Conservation (phyloP, 2,888 invertebrate species). For the Heteropelma amictum region DNA sequence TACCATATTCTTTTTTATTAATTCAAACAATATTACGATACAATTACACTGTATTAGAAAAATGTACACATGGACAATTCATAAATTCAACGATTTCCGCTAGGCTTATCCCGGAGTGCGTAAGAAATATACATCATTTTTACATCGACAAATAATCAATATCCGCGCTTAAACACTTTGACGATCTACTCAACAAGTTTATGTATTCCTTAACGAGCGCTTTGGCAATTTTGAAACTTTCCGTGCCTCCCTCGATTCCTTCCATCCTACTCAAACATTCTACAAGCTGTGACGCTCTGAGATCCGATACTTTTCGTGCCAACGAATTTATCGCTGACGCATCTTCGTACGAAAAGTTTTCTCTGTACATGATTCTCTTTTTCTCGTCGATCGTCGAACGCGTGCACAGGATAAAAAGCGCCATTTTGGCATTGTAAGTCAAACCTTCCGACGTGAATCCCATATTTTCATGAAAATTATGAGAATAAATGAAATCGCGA, state of each 20-base stretch:
- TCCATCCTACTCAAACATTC: conserved; percentile 62
- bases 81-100: too few species aligned
- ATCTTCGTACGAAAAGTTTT: conserved; percentile 63
- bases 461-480: conserved; percentile 82
- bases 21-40: conserved; percentile 35
- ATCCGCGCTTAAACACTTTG: conserved; percentile 6
- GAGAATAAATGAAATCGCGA: conserved; percentile 82
- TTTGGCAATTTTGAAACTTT: conserved; percentile 66
- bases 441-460: conserved; percentile 82
- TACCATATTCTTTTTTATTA: conserved; percentile 2
- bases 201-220: conserved; percentile 66
- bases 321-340: conserved; percentile 51
- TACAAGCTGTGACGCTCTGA: conserved; percentile 60
- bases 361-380: conserved; percentile 67
- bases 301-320: conserved; percentile 61
- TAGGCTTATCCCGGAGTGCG: too few species aligned
- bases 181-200: conserved; percentile 34
- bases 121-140: not conserved
- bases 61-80: too few species aligned
- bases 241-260: conserved; percentile 52
- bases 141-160: not conserved
- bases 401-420: conserved; percentile 66
- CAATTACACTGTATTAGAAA: not conserved
- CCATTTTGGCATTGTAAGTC: conserved; percentile 82
- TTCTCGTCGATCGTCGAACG: conserved; percentile 57